phyloP scores from a whole-genome alignment of 2,113 vertebrate species.

The Pygoscelis adeliae region DNA sequence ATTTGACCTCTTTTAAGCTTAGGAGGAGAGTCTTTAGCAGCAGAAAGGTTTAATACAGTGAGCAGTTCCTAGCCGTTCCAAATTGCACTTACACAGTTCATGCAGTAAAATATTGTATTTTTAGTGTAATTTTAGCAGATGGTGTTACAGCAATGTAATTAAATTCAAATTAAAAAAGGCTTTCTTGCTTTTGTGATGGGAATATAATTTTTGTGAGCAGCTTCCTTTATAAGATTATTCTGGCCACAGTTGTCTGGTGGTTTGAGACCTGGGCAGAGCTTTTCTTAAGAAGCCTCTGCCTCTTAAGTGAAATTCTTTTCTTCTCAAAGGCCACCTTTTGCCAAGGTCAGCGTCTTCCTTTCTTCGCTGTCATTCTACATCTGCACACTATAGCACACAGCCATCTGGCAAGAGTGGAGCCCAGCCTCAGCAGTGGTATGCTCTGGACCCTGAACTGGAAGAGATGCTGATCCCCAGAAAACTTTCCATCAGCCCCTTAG shows the following conservation, averaged over 20 bases:
- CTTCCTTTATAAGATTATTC: not conserved
- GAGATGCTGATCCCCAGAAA: constrained; percentile 89
- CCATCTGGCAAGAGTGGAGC: constrained; percentile 65
- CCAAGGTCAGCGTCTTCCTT: not conserved
- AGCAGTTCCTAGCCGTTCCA: not conserved
- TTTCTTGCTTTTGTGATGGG: not conserved
- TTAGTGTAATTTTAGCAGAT: not conserved
- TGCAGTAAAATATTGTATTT: not conserved
- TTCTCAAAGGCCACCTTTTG: constrained; percentile 45
- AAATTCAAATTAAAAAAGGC: not conserved
- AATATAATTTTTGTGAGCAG: rapidly evolving
- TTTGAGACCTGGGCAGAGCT: not conserved
- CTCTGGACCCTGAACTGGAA: constrained; percentile 83
- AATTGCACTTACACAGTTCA: not conserved
- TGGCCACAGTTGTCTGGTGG: rapidly evolving
- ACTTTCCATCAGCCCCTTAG: constrained; percentile 89
- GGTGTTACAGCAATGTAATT: rapidly evolving
- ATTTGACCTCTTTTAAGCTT: not conserved
- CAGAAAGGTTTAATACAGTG: rapidly evolving
- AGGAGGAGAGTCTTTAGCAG: not conserved
- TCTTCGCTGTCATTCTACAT: not conserved
- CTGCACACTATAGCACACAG: constrained; percentile 66
- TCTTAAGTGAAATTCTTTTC: not conserved
- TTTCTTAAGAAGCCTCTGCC: not conserved
- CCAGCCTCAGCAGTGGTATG: constrained; percentile 71